Percentiles rank a stretch among this genome's conserved stretches.
Evolutionary conservation across 2,113 vertebrate species (phyloP).

Genomic region (Amblyornis subalaris): DNA sequence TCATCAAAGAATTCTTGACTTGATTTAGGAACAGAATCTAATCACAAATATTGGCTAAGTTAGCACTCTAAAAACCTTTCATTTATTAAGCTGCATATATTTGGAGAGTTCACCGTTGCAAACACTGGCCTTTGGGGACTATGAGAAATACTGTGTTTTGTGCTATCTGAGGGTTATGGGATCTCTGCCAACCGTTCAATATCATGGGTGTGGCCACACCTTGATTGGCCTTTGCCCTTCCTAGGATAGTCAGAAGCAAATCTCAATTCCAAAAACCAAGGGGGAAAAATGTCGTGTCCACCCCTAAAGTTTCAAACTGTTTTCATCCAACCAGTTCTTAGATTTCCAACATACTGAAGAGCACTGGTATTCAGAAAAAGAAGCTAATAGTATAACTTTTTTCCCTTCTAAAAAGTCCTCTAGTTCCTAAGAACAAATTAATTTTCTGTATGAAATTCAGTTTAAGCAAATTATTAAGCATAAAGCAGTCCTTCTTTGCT

Average conservation of each 20-base stretch:
- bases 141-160: not conserved
- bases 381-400: not conserved
- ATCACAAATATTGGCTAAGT: not conserved
- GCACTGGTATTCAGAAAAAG: not conserved
- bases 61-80: not conserved
- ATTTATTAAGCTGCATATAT: not conserved
- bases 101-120: not conserved
- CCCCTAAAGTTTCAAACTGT: not conserved
- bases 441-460: constrained; percentile 71
- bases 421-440: constrained; percentile 69
- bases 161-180: too few species aligned
- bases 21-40: not conserved
- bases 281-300: not conserved
- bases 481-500: constrained; percentile 37
- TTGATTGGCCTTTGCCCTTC: not conserved
- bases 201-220: not conserved
- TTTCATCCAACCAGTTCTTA: not conserved
- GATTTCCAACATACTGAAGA: not conserved
- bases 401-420: not conserved
- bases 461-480: constrained; percentile 76
- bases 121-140: not conserved
- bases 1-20: not conserved
- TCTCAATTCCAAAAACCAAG: not conserved
- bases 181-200: not conserved
- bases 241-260: not conserved